Conservation (phyloP, 2,888 invertebrate species). For the Orthosia gracilis region DNA sequence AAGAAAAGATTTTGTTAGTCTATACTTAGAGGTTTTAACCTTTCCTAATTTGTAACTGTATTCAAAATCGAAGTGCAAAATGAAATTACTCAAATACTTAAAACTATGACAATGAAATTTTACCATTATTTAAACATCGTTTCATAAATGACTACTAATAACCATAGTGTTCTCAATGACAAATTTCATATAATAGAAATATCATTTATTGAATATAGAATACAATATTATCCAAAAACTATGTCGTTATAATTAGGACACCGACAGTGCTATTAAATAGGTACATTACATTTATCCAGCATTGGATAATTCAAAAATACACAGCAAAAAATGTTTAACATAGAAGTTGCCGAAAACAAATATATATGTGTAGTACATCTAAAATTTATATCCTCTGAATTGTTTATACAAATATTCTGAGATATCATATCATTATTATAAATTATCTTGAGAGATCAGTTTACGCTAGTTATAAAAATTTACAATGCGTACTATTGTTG, state of each 20-base stretch:
- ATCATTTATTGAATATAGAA: constrained; percentile 90
- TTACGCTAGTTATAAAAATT: constrained; percentile 90
- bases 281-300: constrained; percentile 86
- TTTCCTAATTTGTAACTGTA: constrained; percentile 87
- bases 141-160: constrained; percentile 89
- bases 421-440: constrained; percentile 89
- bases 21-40: constrained; percentile 84
- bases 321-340: constrained; percentile 82
- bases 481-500: constrained; percentile 88
- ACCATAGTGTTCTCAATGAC: constrained; percentile 88
- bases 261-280: constrained; percentile 87
- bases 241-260: constrained; percentile 89
- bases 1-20: constrained; percentile 86
- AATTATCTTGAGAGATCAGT: constrained; percentile 91
- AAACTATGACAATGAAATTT: constrained; percentile 90
- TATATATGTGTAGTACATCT: constrained; percentile 83
- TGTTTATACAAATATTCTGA: constrained; percentile 89
- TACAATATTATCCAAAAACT: constrained; percentile 90
- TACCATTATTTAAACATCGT: constrained; percentile 87
- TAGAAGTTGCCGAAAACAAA: constrained; percentile 85
- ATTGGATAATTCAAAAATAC: constrained; percentile 83
- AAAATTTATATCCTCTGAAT: constrained; percentile 88
- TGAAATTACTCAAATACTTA: constrained; percentile 89
- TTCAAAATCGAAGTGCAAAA: constrained; percentile 89
- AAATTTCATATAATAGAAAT: constrained; percentile 90